These are phyloP conservation scores for Sminthurinus aureus DNA, from an alignment of 2,888 invertebrate species.

Conservation along the genomic window DNA sequence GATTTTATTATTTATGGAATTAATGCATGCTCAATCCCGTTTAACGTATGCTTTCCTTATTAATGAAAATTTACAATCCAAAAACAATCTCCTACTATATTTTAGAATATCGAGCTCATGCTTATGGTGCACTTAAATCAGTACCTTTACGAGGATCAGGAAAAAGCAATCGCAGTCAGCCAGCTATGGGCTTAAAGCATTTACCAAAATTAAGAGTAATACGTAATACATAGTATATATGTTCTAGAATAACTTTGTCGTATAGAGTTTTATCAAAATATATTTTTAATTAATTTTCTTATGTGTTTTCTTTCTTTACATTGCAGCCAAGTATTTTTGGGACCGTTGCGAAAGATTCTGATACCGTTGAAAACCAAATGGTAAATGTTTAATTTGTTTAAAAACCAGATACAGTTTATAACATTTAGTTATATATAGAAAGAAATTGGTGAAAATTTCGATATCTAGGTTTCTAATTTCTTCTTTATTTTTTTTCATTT, in stretches of 20 bases:
- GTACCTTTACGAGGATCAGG: constrained; percentile 71
- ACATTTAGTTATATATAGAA: not conserved
- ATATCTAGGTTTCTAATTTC: not conserved
- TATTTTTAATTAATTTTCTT: not conserved
- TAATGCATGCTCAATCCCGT: not conserved
- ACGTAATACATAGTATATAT: constrained; percentile 52
- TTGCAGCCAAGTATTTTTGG: constrained; percentile 44
- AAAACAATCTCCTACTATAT: no score
- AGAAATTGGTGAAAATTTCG: not conserved
- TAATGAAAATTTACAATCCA: no score
- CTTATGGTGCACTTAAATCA: constrained; percentile 71
- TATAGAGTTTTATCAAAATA: constrained; percentile 4
- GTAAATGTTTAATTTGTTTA: constrained; percentile 8
- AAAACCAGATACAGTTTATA: not conserved
- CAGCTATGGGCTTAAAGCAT: constrained; percentile 73
- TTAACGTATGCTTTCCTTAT: not conserved
- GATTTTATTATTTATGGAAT: no score
- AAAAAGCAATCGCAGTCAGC: constrained; percentile 75
- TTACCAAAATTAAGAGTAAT: constrained; percentile 74
- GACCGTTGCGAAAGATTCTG: constrained; percentile 40
- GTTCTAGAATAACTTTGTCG: not conserved
- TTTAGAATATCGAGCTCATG: constrained; percentile 71
- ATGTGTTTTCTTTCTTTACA: constrained; percentile 17
- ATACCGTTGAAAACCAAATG: constrained; percentile 26
- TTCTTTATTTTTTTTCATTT: not conserved